Percentiles rank a stretch among this genome's conserved stretches.
phyloP scores from a whole-genome alignment of 2,113 vertebrate genomes.

The Marcusenius ussheri region DNA sequence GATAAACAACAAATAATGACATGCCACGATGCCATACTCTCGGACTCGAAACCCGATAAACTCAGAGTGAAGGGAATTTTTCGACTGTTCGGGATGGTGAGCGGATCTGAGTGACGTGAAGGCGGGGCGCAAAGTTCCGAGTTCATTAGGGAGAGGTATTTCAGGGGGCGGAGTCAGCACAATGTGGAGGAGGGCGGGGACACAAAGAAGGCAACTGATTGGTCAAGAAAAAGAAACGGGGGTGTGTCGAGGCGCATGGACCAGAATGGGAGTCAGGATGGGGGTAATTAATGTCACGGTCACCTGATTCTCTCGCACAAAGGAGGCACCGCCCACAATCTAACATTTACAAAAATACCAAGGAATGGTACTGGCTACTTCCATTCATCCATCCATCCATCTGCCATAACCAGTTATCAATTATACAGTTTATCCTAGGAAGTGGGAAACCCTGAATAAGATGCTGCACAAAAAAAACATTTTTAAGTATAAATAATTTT shows the following conservation, averaged over 20 bases:
- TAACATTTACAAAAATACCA: not conserved
- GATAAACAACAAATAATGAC: not conserved
- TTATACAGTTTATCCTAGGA: not conserved
- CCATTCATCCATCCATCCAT: not conserved
- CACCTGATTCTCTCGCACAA: not conserved
- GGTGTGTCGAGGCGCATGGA: not conserved
- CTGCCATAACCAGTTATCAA: not conserved
- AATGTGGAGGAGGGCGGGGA: not conserved
- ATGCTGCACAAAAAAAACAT: not conserved
- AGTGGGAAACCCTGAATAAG: not conserved
- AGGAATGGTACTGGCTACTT: not conserved
- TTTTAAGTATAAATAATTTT: not conserved
- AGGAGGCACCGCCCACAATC: not conserved
- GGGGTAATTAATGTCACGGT: not conserved
- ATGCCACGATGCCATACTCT: not conserved
- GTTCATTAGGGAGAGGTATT: not conserved
- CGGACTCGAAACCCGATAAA: not conserved
- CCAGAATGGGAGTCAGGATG: not conserved
- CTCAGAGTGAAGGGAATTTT: not conserved
- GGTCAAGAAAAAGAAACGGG: not conserved
- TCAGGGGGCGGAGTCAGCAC: not conserved
- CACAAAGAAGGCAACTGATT: not conserved
- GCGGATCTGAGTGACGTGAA: not conserved
- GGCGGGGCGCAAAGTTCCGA: not conserved
- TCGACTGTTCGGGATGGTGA: not conserved